phyloP scores from a whole-genome alignment of 2,888 invertebrate genomes.

The Phyto melanocephala region DNA sequence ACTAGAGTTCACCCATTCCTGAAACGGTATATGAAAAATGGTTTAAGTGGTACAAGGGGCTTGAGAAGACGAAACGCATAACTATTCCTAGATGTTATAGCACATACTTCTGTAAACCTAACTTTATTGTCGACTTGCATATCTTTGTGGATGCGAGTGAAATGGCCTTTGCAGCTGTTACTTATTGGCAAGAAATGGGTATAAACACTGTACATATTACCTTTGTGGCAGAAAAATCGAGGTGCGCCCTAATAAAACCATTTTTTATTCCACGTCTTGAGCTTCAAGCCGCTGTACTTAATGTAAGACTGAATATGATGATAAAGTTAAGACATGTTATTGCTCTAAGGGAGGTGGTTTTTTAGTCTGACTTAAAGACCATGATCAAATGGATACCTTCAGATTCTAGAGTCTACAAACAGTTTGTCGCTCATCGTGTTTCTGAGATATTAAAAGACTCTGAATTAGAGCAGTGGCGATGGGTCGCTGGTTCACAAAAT shows the following conservation, averaged over 20 bases:
- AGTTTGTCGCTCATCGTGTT: slow-evolving; percentile 37
- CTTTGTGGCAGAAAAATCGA: background rate
- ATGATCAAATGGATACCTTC: slow-evolving; percentile 28
- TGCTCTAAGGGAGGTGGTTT: background rate
- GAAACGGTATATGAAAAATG: slow-evolving; percentile 40
- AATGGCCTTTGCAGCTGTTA: slow-evolving; percentile 10
- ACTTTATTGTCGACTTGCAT: background rate
- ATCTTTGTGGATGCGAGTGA: slow-evolving; percentile 20
- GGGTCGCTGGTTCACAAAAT: slow-evolving; percentile 34
- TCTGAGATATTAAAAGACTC: slow-evolving; percentile 29
- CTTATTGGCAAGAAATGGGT: slow-evolving; percentile 6
- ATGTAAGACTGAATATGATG: background rate
- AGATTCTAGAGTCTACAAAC: slow-evolving; percentile 27
- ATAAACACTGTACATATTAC: background rate
- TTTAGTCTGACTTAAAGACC: slow-evolving; percentile 26
- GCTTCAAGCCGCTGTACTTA: slow-evolving; percentile 42
- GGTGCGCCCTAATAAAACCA: background rate
- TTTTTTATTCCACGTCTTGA: slow-evolving; percentile 49
- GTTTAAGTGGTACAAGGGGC: slow-evolving; percentile 15
- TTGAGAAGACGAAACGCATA: background rate
- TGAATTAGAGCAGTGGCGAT: slow-evolving; percentile 15
- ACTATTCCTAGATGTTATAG: slow-evolving; percentile 41
- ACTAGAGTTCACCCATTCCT: slow-evolving; percentile 28
- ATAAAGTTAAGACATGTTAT: slow-evolving; percentile 1
- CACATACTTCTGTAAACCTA: background rate